Evolutionary conservation across 1,140 invertebrate species (phyloP).

Genomic region (Drosophila nannoptera): DNA sequence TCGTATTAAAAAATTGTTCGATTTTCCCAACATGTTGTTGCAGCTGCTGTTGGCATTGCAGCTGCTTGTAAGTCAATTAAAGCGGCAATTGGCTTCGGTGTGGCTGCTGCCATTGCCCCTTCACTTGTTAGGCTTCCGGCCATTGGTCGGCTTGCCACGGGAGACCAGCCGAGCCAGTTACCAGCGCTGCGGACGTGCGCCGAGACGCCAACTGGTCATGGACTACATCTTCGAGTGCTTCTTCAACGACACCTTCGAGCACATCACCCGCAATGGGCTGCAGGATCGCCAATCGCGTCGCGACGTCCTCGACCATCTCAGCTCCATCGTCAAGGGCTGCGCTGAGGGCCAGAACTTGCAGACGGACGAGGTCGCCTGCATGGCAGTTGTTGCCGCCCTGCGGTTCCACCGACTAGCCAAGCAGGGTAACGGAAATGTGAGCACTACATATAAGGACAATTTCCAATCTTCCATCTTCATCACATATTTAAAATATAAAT

Average conservation of each 20-base stretch:
- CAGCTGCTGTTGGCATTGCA: constrained; percentile 58
- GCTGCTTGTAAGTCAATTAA: constrained; percentile 68
- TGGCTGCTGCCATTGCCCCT: constrained; percentile 46
- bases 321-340: constrained; percentile 75
- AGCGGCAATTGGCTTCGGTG: constrained; percentile 57
- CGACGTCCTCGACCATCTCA: constrained; percentile 77
- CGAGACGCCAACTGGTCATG: constrained; percentile 64
- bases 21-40: constrained; percentile 46
- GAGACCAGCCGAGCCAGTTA: constrained; percentile 32
- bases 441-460: not conserved
- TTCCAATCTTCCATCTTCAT: not conserved
- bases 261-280: constrained; percentile 70
- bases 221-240: constrained; percentile 79
- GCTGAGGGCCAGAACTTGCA: constrained; percentile 70
- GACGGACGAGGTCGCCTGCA: constrained; percentile 68
- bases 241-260: constrained; percentile 75
- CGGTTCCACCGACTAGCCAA: constrained; percentile 71
- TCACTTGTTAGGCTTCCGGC: constrained; percentile 61
- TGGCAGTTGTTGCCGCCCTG: constrained; percentile 73
- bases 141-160: constrained; percentile 17
- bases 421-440: constrained; percentile 58
- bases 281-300: constrained; percentile 73
- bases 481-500: not conserved
- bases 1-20: constrained; percentile 7
- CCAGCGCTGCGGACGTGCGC: constrained; percentile 37